These are phyloP conservation scores for Drosophila cardini DNA, from an alignment of 1,140 invertebrate genomes.

Conservation along the genomic window DNA sequence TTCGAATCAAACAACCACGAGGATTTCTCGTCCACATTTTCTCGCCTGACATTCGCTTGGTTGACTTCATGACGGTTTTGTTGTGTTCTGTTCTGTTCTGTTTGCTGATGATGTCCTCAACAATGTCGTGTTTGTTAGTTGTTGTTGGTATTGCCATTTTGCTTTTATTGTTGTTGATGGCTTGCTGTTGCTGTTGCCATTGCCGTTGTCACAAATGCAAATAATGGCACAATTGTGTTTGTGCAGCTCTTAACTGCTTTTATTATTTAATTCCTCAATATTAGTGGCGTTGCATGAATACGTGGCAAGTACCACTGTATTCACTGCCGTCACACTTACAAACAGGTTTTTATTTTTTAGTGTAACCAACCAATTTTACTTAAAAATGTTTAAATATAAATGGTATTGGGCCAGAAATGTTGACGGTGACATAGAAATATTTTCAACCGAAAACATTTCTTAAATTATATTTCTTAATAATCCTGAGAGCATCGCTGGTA, in stretches of 20 bases:
- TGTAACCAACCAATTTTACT: too few relatives aligned
- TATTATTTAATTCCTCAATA: constrained; percentile 79
- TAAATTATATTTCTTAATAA: not conserved
- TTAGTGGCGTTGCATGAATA: constrained; percentile 22
- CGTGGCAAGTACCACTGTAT: constrained; percentile 8
- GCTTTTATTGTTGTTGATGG: constrained; percentile 76
- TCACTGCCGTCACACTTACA: constrained; percentile 10
- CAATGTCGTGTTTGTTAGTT: constrained; percentile 39
- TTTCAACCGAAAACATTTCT: too few relatives aligned
- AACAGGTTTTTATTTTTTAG: too few relatives aligned
- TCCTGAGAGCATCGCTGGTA: too few relatives aligned
- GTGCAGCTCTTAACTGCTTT: constrained; percentile 69
- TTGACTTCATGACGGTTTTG: constrained; percentile 11
- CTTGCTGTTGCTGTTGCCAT: constrained; percentile 22
- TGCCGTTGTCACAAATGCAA: constrained; percentile 80
- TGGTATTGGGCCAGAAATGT: too few relatives aligned
- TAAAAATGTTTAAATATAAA: not conserved
- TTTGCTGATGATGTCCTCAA: constrained; percentile 67
- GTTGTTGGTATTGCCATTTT: constrained; percentile 64
- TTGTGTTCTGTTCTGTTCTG: constrained; percentile 20
- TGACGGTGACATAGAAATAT: too few relatives aligned
- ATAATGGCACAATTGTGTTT: constrained; percentile 79
- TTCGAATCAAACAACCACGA: constrained; percentile 79
- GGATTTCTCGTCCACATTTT: constrained; percentile 58
- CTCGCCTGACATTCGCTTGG: constrained; percentile 10